Conservation (phyloP, 2,113 vertebrate genomes). For the Thalassoma bifasciatum region DNA sequence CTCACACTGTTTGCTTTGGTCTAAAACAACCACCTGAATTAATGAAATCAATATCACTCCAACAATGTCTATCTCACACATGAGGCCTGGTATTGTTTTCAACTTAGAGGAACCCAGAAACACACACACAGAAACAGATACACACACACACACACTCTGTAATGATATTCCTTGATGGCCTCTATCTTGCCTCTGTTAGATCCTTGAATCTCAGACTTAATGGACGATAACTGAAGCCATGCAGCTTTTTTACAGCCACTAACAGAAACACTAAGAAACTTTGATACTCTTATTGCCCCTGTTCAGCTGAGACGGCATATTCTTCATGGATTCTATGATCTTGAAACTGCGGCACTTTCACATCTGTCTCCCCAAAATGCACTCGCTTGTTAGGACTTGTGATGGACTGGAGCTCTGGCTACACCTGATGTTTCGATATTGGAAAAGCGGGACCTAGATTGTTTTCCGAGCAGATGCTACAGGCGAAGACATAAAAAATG, state of each 20-base stretch:
- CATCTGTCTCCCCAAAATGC: background rate
- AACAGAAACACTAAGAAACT: conserved; percentile 37
- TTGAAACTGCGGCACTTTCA: conserved; percentile 14
- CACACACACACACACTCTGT: conserved; percentile 8
- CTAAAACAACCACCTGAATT: conserved; percentile 27
- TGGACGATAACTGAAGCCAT: conserved; percentile 46
- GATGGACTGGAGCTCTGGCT: conserved; percentile 22
- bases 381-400: conserved; percentile 17
- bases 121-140: background rate
- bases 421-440: conserved; percentile 19
- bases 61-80: conserved; percentile 10
- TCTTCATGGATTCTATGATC: conserved; percentile 31
- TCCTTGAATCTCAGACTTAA: conserved; percentile 44
- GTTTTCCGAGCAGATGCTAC: conserved; percentile 9
- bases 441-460: conserved; percentile 6
- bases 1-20: conserved; percentile 23
- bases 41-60: conserved; percentile 26
- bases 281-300: conserved; percentile 39
- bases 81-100: conserved; percentile 29
- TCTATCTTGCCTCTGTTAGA: conserved; percentile 28
- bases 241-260: conserved; percentile 29
- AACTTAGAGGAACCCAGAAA: conserved; percentile 9
- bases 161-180: conserved; percentile 49
- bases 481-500: conserved; percentile 22
- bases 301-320: conserved; percentile 39